These are phyloP conservation scores for Leucania comma DNA, from an alignment of 2,888 invertebrate genomes.

Conservation along the genomic window DNA sequence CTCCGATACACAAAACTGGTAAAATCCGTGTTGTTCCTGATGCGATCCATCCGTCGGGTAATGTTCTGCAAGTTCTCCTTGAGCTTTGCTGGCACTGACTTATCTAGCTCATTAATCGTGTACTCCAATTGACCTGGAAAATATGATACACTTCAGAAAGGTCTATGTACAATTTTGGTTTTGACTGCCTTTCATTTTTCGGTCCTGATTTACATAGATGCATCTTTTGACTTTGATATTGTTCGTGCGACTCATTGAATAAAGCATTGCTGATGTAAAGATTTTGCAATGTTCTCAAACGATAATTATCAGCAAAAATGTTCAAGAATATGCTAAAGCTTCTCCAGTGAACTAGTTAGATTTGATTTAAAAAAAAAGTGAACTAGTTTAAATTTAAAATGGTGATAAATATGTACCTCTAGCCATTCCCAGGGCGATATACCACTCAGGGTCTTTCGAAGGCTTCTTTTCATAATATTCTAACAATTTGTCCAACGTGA, in stretches of 20 bases:
- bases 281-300: constrained; percentile 7
- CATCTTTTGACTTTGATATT: constrained; percentile 15
- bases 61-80: constrained; percentile 85
- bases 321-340: not conserved
- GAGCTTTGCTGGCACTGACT: constrained; percentile 82
- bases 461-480: constrained; percentile 86
- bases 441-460: constrained; percentile 88
- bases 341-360: constrained; percentile 7
- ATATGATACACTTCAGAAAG: constrained; percentile 20
- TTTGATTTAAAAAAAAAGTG: not conserved
- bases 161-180: not conserved
- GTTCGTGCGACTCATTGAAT: constrained; percentile 24
- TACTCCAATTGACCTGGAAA: constrained; percentile 84
- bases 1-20: constrained; percentile 80
- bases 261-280: constrained; percentile 12
- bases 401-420: constrained; percentile 77
- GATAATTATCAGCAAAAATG: constrained; percentile 4
- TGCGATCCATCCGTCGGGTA: constrained; percentile 85
- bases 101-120: constrained; percentile 86
- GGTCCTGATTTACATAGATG: constrained; percentile 32
- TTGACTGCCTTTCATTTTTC: constrained; percentile 7
- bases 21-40: constrained; percentile 77
- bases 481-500: constrained; percentile 84
- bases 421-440: constrained; percentile 82
- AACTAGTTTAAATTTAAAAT: no score